phyloP scores from a whole-genome alignment of 1,140 invertebrate species.

The Drosophila sucinea region DNA sequence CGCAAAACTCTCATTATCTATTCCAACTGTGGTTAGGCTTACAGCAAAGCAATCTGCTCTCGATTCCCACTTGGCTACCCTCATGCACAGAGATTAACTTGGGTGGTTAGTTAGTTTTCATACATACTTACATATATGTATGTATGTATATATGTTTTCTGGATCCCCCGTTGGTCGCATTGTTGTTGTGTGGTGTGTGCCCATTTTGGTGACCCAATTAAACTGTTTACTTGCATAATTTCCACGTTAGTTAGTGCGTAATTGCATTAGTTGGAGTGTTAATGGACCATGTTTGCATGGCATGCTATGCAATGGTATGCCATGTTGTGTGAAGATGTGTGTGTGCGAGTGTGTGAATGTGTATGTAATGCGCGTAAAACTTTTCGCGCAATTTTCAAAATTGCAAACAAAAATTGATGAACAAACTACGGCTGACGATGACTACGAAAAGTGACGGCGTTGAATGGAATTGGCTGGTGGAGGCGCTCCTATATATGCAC shows the following conservation, averaged over 20 bases:
- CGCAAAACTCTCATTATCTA: constrained; percentile 5
- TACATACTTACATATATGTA: not conserved
- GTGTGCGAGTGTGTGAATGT: constrained; percentile 29
- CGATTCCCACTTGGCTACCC: constrained; percentile 7
- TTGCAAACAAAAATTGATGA: constrained; percentile 70
- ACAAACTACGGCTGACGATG: constrained; percentile 47
- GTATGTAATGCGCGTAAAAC: constrained; percentile 47
- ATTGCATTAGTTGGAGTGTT: constrained; percentile 59
- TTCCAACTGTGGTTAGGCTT: constrained; percentile 2
- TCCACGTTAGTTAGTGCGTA: constrained; percentile 70
- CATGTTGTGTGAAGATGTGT: not conserved
- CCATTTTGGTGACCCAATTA: constrained; percentile 66
- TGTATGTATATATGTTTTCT: not conserved
- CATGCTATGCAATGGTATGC: not conserved
- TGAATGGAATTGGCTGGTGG: not conserved
- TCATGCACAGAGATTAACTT: constrained; percentile 13
- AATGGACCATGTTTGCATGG: constrained; percentile 27
- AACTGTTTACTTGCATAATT: constrained; percentile 80
- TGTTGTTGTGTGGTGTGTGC: constrained; percentile 16
- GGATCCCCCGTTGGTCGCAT: constrained; percentile 7
- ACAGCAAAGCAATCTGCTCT: constrained; percentile 8
- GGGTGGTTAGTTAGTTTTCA: constrained; percentile 8
- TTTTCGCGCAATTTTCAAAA: constrained; percentile 72
- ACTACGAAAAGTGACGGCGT: constrained; percentile 51
- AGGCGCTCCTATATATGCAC: not conserved